A percentile compares a stretch with the other conserved stretches of the same genome.
These are phyloP conservation scores for Nyctalus aviator DNA, from an alignment of 2,797 vertebrate species.

Conservation along the genomic window DNA sequence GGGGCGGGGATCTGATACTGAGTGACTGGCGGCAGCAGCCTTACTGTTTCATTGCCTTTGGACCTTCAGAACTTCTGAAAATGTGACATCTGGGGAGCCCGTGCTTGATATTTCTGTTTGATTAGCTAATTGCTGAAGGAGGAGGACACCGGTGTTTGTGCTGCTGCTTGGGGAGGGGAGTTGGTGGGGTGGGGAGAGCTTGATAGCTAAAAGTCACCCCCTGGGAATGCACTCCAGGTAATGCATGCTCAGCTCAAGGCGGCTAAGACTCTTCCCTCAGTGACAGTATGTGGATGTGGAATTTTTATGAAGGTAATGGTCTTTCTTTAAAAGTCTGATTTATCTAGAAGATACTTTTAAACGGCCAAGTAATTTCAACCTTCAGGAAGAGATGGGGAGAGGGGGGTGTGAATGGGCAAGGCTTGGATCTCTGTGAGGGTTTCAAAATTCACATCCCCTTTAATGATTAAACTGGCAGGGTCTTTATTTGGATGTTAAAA, in stretches of 20 bases:
- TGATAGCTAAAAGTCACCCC: slow-evolving; percentile 80
- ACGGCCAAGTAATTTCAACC: slow-evolving; percentile 79
- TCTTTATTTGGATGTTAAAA: slow-evolving; percentile 85
- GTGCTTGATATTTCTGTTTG: slow-evolving; percentile 66
- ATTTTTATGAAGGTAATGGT: slow-evolving; percentile 76
- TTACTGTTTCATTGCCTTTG: slow-evolving; percentile 49
- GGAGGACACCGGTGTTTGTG: slow-evolving; percentile 82
- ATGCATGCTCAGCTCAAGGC: slow-evolving; percentile 67
- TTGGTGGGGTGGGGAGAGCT: slow-evolving; percentile 71
- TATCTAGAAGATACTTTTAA: slow-evolving; percentile 78
- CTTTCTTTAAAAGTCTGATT: slow-evolving; percentile 76
- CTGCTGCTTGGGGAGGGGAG: neutral
- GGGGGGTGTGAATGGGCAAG: neutral
- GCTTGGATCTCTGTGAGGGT: slow-evolving; percentile 54
- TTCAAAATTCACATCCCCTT: slow-evolving; percentile 63
- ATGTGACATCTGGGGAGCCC: slow-evolving; percentile 44
- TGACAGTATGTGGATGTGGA: slow-evolving; percentile 70
- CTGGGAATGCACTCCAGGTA: slow-evolving; percentile 78
- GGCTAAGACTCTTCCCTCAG: slow-evolving; percentile 68
- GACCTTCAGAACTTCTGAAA: slow-evolving; percentile 71
- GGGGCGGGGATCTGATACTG: neutral
- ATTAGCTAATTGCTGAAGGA: slow-evolving; percentile 82
- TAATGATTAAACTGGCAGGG: slow-evolving; percentile 73
- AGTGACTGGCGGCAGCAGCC: slow-evolving; percentile 47
- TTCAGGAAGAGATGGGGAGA: slow-evolving; percentile 61